These are phyloP conservation scores for Trichoplusia ni DNA, from an alignment of 1,140 invertebrate genomes.

Conservation along the genomic window DNA sequence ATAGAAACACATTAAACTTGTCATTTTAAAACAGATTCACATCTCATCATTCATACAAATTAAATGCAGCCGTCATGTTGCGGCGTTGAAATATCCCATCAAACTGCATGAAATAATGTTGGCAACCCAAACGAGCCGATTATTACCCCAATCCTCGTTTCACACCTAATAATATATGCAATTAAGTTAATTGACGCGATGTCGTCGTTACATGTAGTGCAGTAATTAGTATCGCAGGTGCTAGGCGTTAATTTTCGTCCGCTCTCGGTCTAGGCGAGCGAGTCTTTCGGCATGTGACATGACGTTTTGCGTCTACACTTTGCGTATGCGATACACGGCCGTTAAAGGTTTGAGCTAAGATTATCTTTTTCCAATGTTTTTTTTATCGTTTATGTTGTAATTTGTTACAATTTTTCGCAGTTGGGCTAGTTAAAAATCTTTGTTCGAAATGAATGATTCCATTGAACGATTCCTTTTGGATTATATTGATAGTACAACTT, in stretches of 20 bases:
- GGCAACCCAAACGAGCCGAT: slow-evolving; percentile 16
- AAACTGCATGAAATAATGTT: slow-evolving; percentile 22
- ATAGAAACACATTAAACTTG: too few relatives aligned
- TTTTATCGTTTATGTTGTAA: too few relatives aligned
- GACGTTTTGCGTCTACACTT: slow-evolving; percentile 11
- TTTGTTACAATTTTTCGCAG: too few relatives aligned
- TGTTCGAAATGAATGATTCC: too few relatives aligned
- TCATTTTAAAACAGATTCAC: not conserved
- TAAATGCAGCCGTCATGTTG: slow-evolving; percentile 2
- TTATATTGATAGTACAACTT: too few relatives aligned
- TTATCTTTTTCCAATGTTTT: too few relatives aligned
- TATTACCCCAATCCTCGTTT: slow-evolving; percentile 23
- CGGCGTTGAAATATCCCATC: slow-evolving; percentile 24
- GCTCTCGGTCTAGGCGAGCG: not conserved
- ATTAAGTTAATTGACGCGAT: slow-evolving; percentile 21
- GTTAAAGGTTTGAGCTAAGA: too few relatives aligned
- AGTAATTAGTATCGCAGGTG: slow-evolving; percentile 21
- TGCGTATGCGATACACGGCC: not conserved
- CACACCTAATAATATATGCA: slow-evolving; percentile 29
- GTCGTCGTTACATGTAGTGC: not conserved
- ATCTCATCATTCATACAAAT: slow-evolving; percentile 7
- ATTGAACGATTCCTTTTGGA: too few relatives aligned
- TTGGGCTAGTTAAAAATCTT: too few relatives aligned
- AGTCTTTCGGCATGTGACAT: slow-evolving; percentile 3
- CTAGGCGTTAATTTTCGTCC: slow-evolving; percentile 21